Percentiles rank a stretch among this genome's conserved stretches.
Conservation (phyloP, 2,888 invertebrate genomes). For the Caenorhabditis sulstoni region DNA sequence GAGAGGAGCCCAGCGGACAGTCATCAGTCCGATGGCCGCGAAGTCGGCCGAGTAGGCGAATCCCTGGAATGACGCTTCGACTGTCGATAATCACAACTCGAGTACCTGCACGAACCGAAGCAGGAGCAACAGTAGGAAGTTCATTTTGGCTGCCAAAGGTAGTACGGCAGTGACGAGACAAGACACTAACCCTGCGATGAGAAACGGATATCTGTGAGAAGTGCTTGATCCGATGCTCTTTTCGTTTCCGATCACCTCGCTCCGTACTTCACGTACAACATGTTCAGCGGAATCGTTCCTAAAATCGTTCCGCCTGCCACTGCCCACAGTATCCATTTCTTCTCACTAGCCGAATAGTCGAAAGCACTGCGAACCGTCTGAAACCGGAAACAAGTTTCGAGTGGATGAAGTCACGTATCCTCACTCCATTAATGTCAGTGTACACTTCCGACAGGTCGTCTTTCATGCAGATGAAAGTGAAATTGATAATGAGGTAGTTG, state of each 20-base stretch:
- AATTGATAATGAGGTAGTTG: slow-evolving; percentile 72
- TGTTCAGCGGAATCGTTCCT: slow-evolving; percentile 73
- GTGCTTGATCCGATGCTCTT: neutral
- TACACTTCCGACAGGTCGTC: slow-evolving; percentile 49
- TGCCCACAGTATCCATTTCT: slow-evolving; percentile 70
- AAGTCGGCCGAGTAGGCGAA: slow-evolving; percentile 67
- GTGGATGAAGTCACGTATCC: neutral
- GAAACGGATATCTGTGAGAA: slow-evolving; percentile 59
- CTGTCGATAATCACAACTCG: no score
- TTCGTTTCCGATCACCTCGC: slow-evolving; percentile 54
- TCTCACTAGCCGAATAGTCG: slow-evolving; percentile 64
- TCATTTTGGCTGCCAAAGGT: slow-evolving; percentile 59
- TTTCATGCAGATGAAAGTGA: slow-evolving; percentile 74
- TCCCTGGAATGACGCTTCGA: slow-evolving; percentile 31
- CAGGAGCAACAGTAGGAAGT: slow-evolving; percentile 48
- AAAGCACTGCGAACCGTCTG: slow-evolving; percentile 60
- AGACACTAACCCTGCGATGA: slow-evolving; percentile 63
- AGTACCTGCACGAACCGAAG: slow-evolving; percentile 67
- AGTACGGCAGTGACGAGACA: slow-evolving; percentile 57
- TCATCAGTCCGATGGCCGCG: slow-evolving; percentile 64
- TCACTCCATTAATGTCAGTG: slow-evolving; percentile 31
- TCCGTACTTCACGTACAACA: slow-evolving; percentile 69
- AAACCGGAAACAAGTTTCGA: neutral
- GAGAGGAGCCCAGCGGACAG: slow-evolving; percentile 73
- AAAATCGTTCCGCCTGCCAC: slow-evolving; percentile 73